Evolutionary conservation across 37 sponge, comb jelly and placozoan genomes (phyloP), one percentile per base, ranked within the genome.

Genomic region (Cliona cf. orientalis): DNA sequence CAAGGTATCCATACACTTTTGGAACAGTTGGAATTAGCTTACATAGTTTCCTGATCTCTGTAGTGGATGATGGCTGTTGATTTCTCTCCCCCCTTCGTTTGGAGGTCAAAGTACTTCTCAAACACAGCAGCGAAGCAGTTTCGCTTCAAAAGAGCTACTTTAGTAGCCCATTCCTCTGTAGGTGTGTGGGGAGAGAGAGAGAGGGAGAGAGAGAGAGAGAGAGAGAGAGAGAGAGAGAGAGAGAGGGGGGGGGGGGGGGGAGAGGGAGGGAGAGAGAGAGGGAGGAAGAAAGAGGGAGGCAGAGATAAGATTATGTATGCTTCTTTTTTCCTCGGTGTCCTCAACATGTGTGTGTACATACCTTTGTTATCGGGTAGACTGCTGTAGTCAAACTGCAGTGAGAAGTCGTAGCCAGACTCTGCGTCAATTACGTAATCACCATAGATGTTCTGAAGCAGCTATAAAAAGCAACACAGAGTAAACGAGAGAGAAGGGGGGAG

Each of bases 41-140:
- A 97, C 96, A 98, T 93, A 19, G 96, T 94, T 63, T 98, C 99
- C 62, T 91, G 84, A 41, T 98, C 99, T 41, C 97, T 75, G 86
- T 98, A 98, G 85, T 96, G 94, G 38, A 98, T 72, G 41, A 96
- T 88, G 66, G 94, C 99, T 37, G 87, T 86, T 22, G 85, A 46
- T 26, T 82, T 80, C 35, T 72, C 78, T 2, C 76, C 80, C 7
- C 86, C 91, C 49, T 89, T 84, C 6, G 75, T 60, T 71, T 96
- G 94, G n/a, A 81, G 63, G 22, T 98, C 92, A 72, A 98, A 98
- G 78, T 94, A 96, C 68, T 98, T 91, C 45, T 94, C 86, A 79
- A 98, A 98, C 3, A 98, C 94, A 42, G 97, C 66, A 0, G 99
- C 99, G 76, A 98, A 95, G 73, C 99, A 98, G 83, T 98, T 96